Conservation (phyloP, 1,140 invertebrate genomes). For the Diabrotica virgifera region DNA sequence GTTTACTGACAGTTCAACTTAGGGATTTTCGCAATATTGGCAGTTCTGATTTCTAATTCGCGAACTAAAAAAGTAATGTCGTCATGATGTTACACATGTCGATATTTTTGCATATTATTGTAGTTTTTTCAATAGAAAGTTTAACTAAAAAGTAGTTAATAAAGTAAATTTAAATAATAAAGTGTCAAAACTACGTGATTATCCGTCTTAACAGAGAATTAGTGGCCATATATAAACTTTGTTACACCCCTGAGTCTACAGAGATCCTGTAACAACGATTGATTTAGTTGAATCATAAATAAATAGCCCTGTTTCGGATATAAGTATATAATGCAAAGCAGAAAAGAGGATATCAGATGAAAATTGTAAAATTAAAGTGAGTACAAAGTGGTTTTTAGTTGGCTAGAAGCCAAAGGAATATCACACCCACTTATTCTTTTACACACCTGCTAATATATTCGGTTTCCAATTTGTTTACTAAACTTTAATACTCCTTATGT, state of each 20-base stretch:
- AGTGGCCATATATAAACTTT: slow-evolving; percentile 19
- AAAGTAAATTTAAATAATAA: slow-evolving; percentile 21
- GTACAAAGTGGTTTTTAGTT: slow-evolving; percentile 42
- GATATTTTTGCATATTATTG: slow-evolving; percentile 41
- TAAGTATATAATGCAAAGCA: slow-evolving; percentile 26
- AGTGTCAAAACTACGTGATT: slow-evolving; percentile 1
- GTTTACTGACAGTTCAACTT: background rate
- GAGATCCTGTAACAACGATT: slow-evolving; percentile 35
- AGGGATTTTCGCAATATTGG: slow-evolving; percentile 27
- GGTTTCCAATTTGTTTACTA: slow-evolving; percentile 18
- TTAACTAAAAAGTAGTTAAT: slow-evolving; percentile 24
- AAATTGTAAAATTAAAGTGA: slow-evolving; percentile 34
- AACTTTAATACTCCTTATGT: slow-evolving; percentile 7
- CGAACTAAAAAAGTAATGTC: slow-evolving; percentile 44
- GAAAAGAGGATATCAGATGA: slow-evolving; percentile 40
- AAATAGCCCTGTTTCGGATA: background rate
- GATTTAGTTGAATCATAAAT: slow-evolving; percentile 33
- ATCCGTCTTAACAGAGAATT: slow-evolving; percentile 7
- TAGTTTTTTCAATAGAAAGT: slow-evolving; percentile 18
- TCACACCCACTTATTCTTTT: slow-evolving; percentile 32
- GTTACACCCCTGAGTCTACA: slow-evolving; percentile 33
- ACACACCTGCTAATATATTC: slow-evolving; percentile 37
- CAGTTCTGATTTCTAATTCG: slow-evolving; percentile 35
- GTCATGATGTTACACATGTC: slow-evolving; percentile 45
- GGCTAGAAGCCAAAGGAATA: slow-evolving; percentile 37